Conservation (phyloP, 2,888 invertebrate species). For the Dascillus cervinus region DNA sequence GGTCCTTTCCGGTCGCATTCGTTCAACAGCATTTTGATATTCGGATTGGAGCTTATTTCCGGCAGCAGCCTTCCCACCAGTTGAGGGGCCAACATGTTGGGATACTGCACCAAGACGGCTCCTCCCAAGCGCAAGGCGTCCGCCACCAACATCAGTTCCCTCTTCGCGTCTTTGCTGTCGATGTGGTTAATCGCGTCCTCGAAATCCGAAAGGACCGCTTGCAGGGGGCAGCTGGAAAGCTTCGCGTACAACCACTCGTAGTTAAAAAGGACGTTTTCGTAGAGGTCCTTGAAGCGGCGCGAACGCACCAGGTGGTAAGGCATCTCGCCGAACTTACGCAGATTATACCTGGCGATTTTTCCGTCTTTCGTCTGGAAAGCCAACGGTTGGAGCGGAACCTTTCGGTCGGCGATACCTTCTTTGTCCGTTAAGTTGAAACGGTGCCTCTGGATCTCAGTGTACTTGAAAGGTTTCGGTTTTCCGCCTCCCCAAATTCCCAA, state of each 20-base stretch:
- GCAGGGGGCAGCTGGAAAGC: conserved; percentile 88
- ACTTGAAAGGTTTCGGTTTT: conserved; percentile 90
- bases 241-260: conserved; percentile 98
- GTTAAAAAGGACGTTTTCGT: conserved; percentile 89
- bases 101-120: conserved; percentile 83
- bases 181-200: conserved; percentile 85
- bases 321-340: conserved; percentile 92
- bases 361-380: conserved; percentile 89
- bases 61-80: conserved; percentile 87
- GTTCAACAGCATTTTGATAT: conserved; percentile 77
- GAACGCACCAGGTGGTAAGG: conserved; percentile 92
- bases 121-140: conserved; percentile 91
- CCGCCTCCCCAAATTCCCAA: conserved; percentile 96
- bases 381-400: conserved; percentile 90
- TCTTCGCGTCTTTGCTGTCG: conserved; percentile 72
- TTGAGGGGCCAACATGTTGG: conserved; percentile 94
- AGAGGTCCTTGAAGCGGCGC: conserved; percentile 81
- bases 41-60: conserved; percentile 73
- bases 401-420: conserved; percentile 85
- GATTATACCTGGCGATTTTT: conserved; percentile 80
- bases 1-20: conserved; percentile 90
- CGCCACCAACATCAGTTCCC: conserved; percentile 86
- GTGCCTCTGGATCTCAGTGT: conserved; percentile 93
- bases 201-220: conserved; percentile 90
- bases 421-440: conserved; percentile 80